These are phyloP conservation scores for Lutjanus erythropterus DNA, from an alignment of 2,113 vertebrate species.

Conservation along the genomic window DNA sequence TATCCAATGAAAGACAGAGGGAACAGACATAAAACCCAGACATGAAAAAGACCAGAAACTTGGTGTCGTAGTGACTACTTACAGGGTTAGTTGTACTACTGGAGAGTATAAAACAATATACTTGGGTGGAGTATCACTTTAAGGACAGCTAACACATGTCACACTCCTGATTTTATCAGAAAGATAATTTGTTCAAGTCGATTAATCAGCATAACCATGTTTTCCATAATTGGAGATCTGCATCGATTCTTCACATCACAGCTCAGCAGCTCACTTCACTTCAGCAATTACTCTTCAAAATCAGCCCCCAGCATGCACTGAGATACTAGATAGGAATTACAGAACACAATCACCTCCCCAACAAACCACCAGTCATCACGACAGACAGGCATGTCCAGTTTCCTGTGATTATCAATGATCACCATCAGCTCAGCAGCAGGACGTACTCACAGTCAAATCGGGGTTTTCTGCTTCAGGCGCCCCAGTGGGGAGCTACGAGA, in stretches of 20 bases:
- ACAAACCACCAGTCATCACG: constrained; percentile 5
- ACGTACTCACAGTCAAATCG: constrained; percentile 56
- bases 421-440: constrained; percentile 8
- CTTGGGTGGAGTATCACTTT: constrained; percentile 29
- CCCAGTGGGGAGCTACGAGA: constrained; percentile 41
- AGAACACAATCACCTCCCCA: constrained; percentile 17
- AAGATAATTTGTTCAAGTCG: neutral
- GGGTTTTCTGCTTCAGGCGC: constrained; percentile 32
- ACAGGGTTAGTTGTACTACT: neutral
- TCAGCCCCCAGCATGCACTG: constrained; percentile 41
- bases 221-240: neutral
- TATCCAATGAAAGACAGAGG: neutral
- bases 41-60: no score
- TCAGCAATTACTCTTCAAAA: constrained; percentile 21
- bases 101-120: neutral
- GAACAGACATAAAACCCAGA: no score
- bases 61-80: neutral
- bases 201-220: constrained; percentile 12
- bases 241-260: constrained; percentile 27
- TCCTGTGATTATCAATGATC: constrained; percentile 10
- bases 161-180: neutral
- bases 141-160: neutral
- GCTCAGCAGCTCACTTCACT: neutral
- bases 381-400: neutral
- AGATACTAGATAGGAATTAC: constrained; percentile 3